Evolutionary conservation across 1,140 invertebrate genomes (phyloP), one percentile per base, ranked within the genome.

Genomic region (Lamellibrachia luymesi): DNA sequence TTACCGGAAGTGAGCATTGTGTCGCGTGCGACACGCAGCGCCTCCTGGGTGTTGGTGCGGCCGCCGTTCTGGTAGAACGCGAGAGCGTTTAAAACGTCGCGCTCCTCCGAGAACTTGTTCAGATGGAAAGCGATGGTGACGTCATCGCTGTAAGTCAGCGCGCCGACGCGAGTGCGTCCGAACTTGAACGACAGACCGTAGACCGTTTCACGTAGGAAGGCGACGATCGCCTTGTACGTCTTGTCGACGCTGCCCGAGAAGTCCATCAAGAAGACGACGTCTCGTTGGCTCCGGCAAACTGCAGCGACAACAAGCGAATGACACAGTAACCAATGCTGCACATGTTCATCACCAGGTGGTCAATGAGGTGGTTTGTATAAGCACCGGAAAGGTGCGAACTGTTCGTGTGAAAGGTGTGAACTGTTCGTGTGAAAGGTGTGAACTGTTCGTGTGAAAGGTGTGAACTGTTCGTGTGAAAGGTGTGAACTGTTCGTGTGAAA

Each of bases 41-140:
- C 92, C 22, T 50, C 90, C 64, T 94, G 92, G 6, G 93, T 94
- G 91, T 94, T 94, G 22, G 38, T 38, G 38, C 38, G 38, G 38
- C 38, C 38, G 38, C 38, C 38, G 38, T 38, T 38, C 38, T 38
- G 92, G n/a, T 91, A 56, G 92, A 93, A 93, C n/a, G 93, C 64
- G 13, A 93, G 50, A n/a, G 92, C 80, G n/a, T 93, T 92, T 0
- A 93, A 6, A 1, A 93, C 56, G 17, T 93, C 92, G 17, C 27
- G 13, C 50, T 64, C 49, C 50, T 92, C 92, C 49, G 17, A 25
- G 49, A 22, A 92, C 22, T 51, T 49, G 51, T 92, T 56, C 92
- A 92, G 25, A 51, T 92, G 56, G 92, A 92, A 92, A 10, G 13
- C 17, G 13, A 92, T 51, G 22, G 17, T 13, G 50, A 51, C 92